These are phyloP conservation scores for Brachionus paranguensis DNA, from an alignment of 1,140 invertebrate species.

Conservation along the genomic window DNA sequence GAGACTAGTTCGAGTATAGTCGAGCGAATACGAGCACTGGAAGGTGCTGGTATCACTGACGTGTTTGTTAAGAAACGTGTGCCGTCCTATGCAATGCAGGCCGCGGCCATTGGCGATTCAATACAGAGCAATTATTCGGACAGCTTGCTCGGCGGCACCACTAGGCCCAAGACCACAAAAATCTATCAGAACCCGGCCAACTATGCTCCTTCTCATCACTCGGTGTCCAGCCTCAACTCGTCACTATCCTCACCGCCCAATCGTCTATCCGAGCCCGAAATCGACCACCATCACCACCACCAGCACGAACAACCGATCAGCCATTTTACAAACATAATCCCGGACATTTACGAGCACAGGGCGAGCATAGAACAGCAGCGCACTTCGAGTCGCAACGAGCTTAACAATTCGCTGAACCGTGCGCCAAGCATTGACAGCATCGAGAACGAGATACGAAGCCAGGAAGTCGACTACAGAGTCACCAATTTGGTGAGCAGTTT, in stretches of 20 bases:
- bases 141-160: not conserved
- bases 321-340: not conserved
- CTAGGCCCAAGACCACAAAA: not conserved
- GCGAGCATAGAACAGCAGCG: not conserved
- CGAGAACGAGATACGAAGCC: not conserved
- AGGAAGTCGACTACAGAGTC: not conserved
- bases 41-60: conserved; percentile 38
- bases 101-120: not conserved
- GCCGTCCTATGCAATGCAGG: not conserved
- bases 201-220: not conserved
- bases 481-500: not conserved
- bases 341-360: not conserved
- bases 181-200: conserved; percentile 13
- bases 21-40: conserved; percentile 29
- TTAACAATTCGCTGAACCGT: not conserved
- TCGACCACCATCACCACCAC: too few species aligned
- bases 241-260: not conserved
- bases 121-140: not conserved
- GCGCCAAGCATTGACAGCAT: not conserved
- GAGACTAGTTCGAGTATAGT: not conserved
- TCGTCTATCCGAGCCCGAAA: not conserved
- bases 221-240: not conserved
- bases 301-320: not conserved
- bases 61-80: conserved; percentile 29
- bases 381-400: not conserved